Base-by-base conservation (phyloP, 2,888 invertebrate genomes). In the Pollenia angustigena region DNA sequence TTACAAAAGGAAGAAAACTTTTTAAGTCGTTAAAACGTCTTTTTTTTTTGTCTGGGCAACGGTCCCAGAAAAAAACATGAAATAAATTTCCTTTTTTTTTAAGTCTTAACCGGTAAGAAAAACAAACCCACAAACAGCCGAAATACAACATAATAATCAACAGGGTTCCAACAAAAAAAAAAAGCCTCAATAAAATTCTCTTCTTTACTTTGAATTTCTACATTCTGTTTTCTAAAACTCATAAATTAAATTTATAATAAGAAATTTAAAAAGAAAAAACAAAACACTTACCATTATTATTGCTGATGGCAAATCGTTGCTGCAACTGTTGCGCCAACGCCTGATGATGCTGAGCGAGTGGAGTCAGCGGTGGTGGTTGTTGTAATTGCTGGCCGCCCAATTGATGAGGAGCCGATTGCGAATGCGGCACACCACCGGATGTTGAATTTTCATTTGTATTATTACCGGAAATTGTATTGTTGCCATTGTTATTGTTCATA, bases 271-370 rank as follows among this genome's bases (percentile, higher is more conserved):
- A 32, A 56, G 42, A 48, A 62, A 40, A 18, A 69, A 60, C 2
- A 4, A 32, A 32, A 6, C 66, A 92, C 93, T 93, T 88, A 93
- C 93, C 93, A 89, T 92, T 93, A 92, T 93, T 93, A 90, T 91
- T 93, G 92, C 92, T 93, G 91, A 92, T 92, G 90, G 92, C 93
- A 89, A 95, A 95, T 90, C 95, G 94, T 91, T 95, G 95, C 90
- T 95, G 95, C 90, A 95, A 94, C 89, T 94, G 95, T 94, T 95
- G 93, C 91, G 95, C 95, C 90, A 95, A 93, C 88, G 95, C 94
- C 84, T 95, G 94, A 93, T 95, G 95, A 90, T 95, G 95, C 91
- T 95, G 95, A 85, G 95, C 93, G 88, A 95, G 93, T 62, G 93
- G 93, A 75, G 93, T 93, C 85, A 92, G 88, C 72, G 93, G 92